Conservation (phyloP, 1,140 invertebrate genomes). For the Neodiprion lecontei region DNA sequence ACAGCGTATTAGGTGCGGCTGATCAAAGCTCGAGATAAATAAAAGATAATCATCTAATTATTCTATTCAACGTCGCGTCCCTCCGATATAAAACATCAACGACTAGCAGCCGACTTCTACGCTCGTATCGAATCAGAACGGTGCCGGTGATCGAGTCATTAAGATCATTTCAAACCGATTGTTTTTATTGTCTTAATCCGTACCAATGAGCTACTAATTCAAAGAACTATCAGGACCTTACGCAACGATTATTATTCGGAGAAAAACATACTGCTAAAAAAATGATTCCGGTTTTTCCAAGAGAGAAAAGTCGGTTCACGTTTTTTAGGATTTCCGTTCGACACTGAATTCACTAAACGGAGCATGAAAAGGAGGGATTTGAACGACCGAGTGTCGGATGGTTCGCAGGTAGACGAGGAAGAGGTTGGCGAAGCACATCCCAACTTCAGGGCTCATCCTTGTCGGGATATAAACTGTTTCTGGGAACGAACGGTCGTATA, state of each 20-base stretch:
- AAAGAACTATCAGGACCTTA: background rate
- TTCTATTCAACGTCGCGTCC: conserved; percentile 42
- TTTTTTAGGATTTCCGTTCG: too few species aligned
- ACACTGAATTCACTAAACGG: too few species aligned
- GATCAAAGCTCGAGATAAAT: conserved; percentile 55
- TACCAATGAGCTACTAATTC: background rate
- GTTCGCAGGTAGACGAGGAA: background rate
- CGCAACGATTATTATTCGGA: too few species aligned
- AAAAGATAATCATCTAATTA: conserved; percentile 57
- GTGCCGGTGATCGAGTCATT: conserved; percentile 38
- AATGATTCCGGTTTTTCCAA: too few species aligned
- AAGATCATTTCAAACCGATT: conserved; percentile 29
- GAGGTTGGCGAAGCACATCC: background rate
- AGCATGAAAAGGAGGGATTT: too few species aligned
- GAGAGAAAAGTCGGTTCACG: too few species aligned
- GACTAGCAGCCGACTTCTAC: conserved; percentile 4
- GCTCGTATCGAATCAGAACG: conserved; percentile 27
- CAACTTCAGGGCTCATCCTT: conserved; percentile 31
- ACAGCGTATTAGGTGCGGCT: conserved; percentile 43
- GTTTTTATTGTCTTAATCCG: conserved; percentile 13
- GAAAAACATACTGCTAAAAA: too few species aligned
- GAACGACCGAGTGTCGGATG: too few species aligned
- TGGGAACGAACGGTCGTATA: conserved; percentile 58
- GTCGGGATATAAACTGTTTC: conserved; percentile 60
- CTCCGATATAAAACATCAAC: background rate